Base-by-base conservation (phyloP, 2,113 vertebrate species). In the Forbesichthys papilliferus region DNA sequence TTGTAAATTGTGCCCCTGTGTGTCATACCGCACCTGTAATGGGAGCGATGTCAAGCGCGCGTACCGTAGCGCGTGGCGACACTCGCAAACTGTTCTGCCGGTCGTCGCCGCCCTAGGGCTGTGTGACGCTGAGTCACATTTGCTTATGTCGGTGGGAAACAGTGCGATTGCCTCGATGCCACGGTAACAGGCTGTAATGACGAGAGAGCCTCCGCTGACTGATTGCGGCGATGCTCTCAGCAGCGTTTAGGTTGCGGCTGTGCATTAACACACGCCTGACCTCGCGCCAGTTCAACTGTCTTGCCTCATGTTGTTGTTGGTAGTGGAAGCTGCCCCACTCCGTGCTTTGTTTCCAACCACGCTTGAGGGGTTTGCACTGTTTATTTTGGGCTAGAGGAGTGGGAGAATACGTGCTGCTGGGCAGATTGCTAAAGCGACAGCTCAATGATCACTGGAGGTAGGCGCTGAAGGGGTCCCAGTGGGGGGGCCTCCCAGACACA, bases 341-440 rank as follows among this genome's bases (percentile, higher is more conserved):
- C 57, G 36, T 54, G 62, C 7, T 68, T 49, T 51, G 68, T 33
- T 58, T 58, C 16, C 54, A 11, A 47, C 49, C 20, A 12, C 58
- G n/a, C 51, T 51, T 42, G 20, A 18, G 61, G 27, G 42, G 1
- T 9, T 55, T 53, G 5, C 33, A 67, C 47, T 36, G 55, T 65
- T 73, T 68, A 64, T 73, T 61, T 61, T 62, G 60, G 68, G 68
- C 27, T 68, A 65, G 62, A 53, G 36, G 47, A 67, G 69, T 69
- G 67, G 75, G 56, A 57, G 59, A 13, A 59, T 47, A 56, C 70
- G 75, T 33, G 66, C 49, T 27, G 36, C 72, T 73, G 66, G 71
- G 62, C 52, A 36, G 49, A 65, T 9, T 6, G 14, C 51, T 54
- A 27, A 55, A 67, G 74, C 9, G 69, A 47, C 58, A 48, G 36